Conservation (phyloP, 2,888 invertebrate genomes). For the Eristalis tenax region DNA sequence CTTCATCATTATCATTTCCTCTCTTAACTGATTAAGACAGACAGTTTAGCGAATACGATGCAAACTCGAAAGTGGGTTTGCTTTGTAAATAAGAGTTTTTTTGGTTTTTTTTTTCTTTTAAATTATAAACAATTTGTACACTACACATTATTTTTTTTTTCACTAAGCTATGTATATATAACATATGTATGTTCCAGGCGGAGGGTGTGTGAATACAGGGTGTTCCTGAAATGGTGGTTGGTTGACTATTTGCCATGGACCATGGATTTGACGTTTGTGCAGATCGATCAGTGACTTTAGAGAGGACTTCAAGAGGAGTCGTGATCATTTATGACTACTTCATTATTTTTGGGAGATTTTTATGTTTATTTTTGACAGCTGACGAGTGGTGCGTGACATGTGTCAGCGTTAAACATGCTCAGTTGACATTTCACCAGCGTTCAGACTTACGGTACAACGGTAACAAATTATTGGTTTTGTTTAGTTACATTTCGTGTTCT, state of each 20-base stretch:
- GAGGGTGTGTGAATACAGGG: background rate
- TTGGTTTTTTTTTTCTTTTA: background rate
- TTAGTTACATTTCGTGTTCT: no score
- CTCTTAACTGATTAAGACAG: background rate
- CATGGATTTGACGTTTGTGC: no score
- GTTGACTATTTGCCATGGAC: background rate
- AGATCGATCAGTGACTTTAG: no score
- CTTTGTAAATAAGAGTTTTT: conserved; percentile 1
- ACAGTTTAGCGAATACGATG: conserved; percentile 1
- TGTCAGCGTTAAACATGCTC: no score
- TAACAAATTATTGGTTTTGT: no score
- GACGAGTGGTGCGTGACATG: no score
- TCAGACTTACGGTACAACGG: no score
- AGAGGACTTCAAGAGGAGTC: no score
- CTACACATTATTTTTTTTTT: conserved; percentile 28
- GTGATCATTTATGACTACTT: no score
- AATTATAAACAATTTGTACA: conserved; percentile 53
- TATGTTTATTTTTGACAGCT: no score
- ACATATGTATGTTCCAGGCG: background rate
- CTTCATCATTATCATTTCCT: background rate
- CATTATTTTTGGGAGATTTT: no score
- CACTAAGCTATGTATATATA: background rate
- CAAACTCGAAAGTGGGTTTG: conserved; percentile 11
- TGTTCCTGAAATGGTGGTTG: background rate
- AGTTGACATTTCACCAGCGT: no score